Base-by-base conservation (phyloP, 2,113 vertebrate genomes). In the Suncus etruscus region DNA sequence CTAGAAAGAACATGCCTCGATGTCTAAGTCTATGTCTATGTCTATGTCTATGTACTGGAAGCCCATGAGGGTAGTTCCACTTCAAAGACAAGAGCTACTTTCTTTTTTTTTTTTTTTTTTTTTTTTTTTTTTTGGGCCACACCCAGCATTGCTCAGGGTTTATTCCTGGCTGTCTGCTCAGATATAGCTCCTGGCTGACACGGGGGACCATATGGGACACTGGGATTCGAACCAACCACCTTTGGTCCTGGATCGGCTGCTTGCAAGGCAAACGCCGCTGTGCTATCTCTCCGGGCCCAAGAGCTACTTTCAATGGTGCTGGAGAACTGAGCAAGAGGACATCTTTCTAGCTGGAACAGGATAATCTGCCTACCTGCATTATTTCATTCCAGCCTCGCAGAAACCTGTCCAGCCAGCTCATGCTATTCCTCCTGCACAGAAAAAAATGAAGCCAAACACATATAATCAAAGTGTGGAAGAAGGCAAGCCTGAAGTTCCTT, bases 371-470 rank as follows among this genome's bases (percentile, higher is more conserved):
- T 74, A 45, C 58, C 61, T 75, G 63, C 75, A 75, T 58, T 39
- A 86, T 58, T 90, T 85, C 72, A 87, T 68, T 83, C 50, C 47
- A 39, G 79, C 31, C 12, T 78, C 74, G 78, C 22, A 75, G 73
- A 86, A 87, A 32, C 7, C 12, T 69, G 14, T 15, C 8, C 87
- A 48, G n/a, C 73, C 78, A 87, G 47, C 51, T 47, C 66, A 75
- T 66, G 74, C 2, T 22, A 32, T 75, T 48, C 3, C 83, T 92
- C 69, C 10, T 15, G 3, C n/a, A 65, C 11, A 63, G 78, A 80
- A 61, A 61, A 61, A 61, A 61, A 16, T 16, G 22, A 61, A 22
- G 22, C 6, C 18, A 22, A 61, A 16, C 58, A 61, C 58, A 61
- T 20, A 61, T 16, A 61, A 22, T 16, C 54, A 15, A 54, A 47